Conservation (phyloP, 2,113 vertebrate genomes). For the Mesembrinibis cayennensis region DNA sequence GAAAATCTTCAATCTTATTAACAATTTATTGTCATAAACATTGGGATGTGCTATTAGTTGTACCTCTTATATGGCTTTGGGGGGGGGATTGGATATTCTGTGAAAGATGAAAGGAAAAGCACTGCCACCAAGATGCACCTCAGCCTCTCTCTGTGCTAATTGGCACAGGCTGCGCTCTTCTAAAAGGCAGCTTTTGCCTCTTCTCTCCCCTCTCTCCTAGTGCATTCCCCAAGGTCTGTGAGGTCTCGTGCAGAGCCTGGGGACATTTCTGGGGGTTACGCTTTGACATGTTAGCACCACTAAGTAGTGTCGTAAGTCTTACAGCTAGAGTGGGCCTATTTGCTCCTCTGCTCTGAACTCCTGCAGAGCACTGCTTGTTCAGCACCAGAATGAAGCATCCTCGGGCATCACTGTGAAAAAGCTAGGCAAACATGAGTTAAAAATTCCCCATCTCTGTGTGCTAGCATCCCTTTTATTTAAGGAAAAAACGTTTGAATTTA, state of each 20-base stretch:
- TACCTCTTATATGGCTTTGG: neutral
- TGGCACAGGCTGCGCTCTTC: neutral
- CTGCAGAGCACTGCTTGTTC: neutral
- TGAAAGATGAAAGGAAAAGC: conserved; percentile 31
- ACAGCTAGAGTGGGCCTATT: neutral
- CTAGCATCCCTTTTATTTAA: neutral
- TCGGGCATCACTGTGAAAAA: neutral
- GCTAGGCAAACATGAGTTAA: neutral
- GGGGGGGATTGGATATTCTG: neutral
- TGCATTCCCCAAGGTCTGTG: neutral
- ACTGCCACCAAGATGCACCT: neutral
- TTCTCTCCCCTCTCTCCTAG: neutral
- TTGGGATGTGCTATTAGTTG: neutral
- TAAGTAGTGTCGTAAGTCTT: neutral
- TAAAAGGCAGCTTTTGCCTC: neutral
- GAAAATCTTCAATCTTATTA: neutral
- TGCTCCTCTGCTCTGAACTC: neutral
- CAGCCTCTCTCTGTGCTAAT: neutral
- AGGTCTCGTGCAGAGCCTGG: neutral
- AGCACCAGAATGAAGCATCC: neutral
- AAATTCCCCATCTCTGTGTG: neutral
- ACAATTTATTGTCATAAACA: neutral
- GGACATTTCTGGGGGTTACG: neutral
- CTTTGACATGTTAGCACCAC: neutral
- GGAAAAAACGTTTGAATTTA: neutral